Evolutionary conservation across 2,888 invertebrate genomes (phyloP), one percentile per base, ranked within the genome.

Genomic region (Apoderus coryli): DNA sequence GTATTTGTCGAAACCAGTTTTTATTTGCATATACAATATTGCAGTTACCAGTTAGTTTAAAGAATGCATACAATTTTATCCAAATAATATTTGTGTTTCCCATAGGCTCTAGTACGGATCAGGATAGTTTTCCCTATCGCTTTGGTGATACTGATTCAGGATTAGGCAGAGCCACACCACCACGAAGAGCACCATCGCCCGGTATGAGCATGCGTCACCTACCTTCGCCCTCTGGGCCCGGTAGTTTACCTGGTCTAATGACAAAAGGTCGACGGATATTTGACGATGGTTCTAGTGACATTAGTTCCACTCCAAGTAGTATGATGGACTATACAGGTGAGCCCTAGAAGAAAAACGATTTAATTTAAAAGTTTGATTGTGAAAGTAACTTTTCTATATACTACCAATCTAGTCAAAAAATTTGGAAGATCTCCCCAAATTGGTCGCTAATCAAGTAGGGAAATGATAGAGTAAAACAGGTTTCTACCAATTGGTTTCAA

Each of bases 261-360:
- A 76, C 75, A 52, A 80, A 72, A 62, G 54, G 57, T 23, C 57
- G 69, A 34, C 44, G 55, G 25, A 52, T 69, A 45, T 76, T 73
- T 50, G 78, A 78, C 53, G 79, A 79, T 53, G 76, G 75, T 42
- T 72, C 77, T 51, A 85, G 85, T 59, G 85, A 86, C 63, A 80
- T 82, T 50, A 53, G 52, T 37, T 51, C 51, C n/a, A 50, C 51
- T n/a, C 46, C 52, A 10, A 51, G 51, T 60, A 84, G 80, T 50
- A 82, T 81, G 69, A 77, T 81, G 77, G 82, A 82, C 58, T 82
- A 82, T 60, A 78, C 76, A 51, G 81, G 81, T 80, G 57, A 33
- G 31, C 11, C 13, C 14, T 13, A 23, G 7, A 9, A 13, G 10
- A 5, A 10, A 2, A n/a, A n/a, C n/a, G n/a, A 14, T 14, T 9